Conservation (phyloP, 1,140 invertebrate genomes). For the Zaprionus taronus region DNA sequence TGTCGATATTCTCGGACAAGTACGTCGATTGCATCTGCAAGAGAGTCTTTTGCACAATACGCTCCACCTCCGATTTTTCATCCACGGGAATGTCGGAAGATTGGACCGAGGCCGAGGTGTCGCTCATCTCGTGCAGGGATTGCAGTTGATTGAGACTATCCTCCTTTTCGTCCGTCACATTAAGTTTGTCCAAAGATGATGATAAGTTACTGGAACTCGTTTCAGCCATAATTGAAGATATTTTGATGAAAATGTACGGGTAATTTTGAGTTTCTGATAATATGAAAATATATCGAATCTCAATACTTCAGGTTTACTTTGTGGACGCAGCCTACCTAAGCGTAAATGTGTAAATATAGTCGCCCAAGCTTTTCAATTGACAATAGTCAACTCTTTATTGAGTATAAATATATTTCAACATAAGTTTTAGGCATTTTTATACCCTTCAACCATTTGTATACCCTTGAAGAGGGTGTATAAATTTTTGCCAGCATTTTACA, state of each 20-base stretch:
- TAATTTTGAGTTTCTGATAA: neutral
- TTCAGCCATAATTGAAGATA: neutral
- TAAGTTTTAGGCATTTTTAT: no score
- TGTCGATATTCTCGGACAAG: neutral
- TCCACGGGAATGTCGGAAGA: neutral
- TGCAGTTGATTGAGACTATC: neutral
- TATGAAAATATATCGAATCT: neutral
- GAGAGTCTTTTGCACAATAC: conserved; percentile 28
- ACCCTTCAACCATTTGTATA: no score
- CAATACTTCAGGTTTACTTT: neutral
- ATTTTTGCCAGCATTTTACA: no score
- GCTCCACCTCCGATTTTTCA: neutral
- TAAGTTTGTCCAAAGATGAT: neutral
- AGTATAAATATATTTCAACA: neutral
- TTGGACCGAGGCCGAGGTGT: neutral
- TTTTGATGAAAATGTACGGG: neutral
- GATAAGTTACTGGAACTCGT: neutral
- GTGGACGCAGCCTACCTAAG: neutral
- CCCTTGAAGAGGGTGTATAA: no score
- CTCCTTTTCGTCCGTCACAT: neutral
- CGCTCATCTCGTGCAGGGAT: conserved; percentile 16
- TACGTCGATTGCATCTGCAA: conserved; percentile 11
- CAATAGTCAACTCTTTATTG: neutral
- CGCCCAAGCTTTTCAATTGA: neutral
- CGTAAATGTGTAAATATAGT: neutral